Evolutionary conservation across 2,888 invertebrate genomes (phyloP), one percentile per base, ranked within the genome.

Genomic region (Tholera decimalis): DNA sequence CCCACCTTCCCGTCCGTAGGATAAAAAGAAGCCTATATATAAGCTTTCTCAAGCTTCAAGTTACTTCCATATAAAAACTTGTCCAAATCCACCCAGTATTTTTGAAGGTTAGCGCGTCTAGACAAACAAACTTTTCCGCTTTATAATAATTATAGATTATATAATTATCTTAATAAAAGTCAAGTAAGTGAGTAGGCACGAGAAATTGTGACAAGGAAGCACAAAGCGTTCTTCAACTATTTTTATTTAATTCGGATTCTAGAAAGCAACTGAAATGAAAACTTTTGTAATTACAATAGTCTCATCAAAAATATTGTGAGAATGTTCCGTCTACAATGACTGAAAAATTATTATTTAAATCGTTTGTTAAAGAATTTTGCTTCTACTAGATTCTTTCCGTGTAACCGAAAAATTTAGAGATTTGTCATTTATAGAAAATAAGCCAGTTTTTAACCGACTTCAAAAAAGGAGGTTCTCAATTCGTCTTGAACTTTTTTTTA

Each of bases 351-450:
- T 35, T 30, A 28, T 15, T 37, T 49, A 33, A 37, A 37, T 3
- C 39, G 8, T 41, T 61, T 33, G 11, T 9, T 30, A 5, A 5
- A 28, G 28, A 13, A n/a, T 26, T 7, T 35, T 18, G 13, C 0
- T n/a, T 20, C 50, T 13, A 26, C 13, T 0, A 13, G 24, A 39
- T 62, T 57, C 24, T 30, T 66, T 50, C 11, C 20, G 65, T 50
- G 68, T 62, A 26, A 30, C 46, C 33, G 8, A 11, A 46, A 28
- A 33, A 39, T 41, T n/a, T 39, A 35, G 37, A 30, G 18, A 44
- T 44, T 51, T 60, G 3, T 30, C 7, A 8, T 30, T 30, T 2
- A 30, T 30, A 6, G 3, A n/a, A n/a, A n/a, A n/a, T n/a, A n/a
- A n/a, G n/a, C n/a, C n/a, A n/a, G n/a, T n/a, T n/a, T n/a, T n/a